These are phyloP conservation scores for Drosophila mulleri DNA, from an alignment of 2,888 invertebrate species.

Conservation along the genomic window DNA sequence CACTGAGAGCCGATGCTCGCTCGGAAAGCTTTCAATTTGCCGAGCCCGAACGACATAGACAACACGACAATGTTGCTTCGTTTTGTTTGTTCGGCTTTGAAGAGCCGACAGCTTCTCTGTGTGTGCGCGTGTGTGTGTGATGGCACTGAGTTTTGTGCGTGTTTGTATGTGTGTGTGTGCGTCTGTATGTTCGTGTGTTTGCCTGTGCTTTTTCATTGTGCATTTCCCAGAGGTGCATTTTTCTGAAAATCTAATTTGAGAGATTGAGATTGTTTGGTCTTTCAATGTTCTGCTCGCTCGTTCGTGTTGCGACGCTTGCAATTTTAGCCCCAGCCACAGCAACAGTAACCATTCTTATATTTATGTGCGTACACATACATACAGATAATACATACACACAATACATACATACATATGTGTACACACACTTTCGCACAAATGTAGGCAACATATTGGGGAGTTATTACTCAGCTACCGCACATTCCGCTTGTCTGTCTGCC, in stretches of 20 bases:
- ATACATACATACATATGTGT: slow-evolving; percentile 22
- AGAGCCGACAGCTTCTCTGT: slow-evolving; percentile 18
- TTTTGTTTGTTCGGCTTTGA: slow-evolving; percentile 27
- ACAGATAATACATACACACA: slow-evolving; percentile 39
- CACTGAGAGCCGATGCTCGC: slow-evolving; percentile 18
- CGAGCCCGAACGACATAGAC: slow-evolving; percentile 27
- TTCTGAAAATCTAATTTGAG: slow-evolving; percentile 84
- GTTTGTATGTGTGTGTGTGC: slow-evolving; percentile 7
- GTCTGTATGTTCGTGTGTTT: slow-evolving; percentile 44
- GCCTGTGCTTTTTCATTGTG: slow-evolving; percentile 78
- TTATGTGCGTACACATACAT: slow-evolving; percentile 50
- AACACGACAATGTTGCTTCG: slow-evolving; percentile 39
- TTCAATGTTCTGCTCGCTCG: slow-evolving; percentile 74
- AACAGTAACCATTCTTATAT: slow-evolving; percentile 44
- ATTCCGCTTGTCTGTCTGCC: slow-evolving; percentile 17
- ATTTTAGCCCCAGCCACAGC: slow-evolving; percentile 52
- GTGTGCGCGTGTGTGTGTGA: background rate
- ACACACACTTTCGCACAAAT: slow-evolving; percentile 4
- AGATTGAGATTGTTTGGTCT: slow-evolving; percentile 82
- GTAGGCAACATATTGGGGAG: slow-evolving; percentile 69
- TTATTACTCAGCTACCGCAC: slow-evolving; percentile 59
- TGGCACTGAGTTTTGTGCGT: slow-evolving; percentile 11
- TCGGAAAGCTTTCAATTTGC: slow-evolving; percentile 37
- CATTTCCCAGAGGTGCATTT: slow-evolving; percentile 84
- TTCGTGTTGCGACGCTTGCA: slow-evolving; percentile 76